phyloP scores from a whole-genome alignment of 2,797 vertebrate genomes.

The Propithecus deckenii region DNA sequence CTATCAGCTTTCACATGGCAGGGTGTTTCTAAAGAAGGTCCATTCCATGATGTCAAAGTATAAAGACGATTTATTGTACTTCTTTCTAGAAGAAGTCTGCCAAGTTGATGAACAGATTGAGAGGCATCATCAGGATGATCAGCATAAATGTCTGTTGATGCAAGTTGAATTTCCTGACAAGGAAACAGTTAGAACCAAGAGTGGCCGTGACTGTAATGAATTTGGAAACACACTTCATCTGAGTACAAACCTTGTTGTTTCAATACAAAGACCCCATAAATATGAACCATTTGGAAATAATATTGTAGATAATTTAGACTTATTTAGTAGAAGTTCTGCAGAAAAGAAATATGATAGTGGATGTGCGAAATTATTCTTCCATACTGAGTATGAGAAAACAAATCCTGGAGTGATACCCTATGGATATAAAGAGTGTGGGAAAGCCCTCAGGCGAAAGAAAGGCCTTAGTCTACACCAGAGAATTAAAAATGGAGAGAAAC shows the following conservation, averaged over 20 bases:
- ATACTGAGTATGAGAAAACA: slow-evolving; percentile 68
- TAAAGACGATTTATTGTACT: slow-evolving; percentile 67
- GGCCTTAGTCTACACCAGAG: slow-evolving; percentile 79
- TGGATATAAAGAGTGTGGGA: slow-evolving; percentile 76
- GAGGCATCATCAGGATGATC: slow-evolving; percentile 39
- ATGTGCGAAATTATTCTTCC: slow-evolving; percentile 67
- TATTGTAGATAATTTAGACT: slow-evolving; percentile 60
- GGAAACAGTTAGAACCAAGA: slow-evolving; percentile 34
- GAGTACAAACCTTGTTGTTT: slow-evolving; percentile 59
- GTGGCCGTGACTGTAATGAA: slow-evolving; percentile 44
- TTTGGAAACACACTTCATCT: slow-evolving; percentile 58
- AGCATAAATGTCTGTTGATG: slow-evolving; percentile 56
- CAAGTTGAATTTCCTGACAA: slow-evolving; percentile 63
- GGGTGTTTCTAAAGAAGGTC: slow-evolving; percentile 40
- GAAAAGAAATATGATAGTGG: slow-evolving; percentile 67
- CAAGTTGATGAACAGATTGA: slow-evolving; percentile 59
- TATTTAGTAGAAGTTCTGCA: slow-evolving; percentile 53
- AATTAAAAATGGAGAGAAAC: slow-evolving; percentile 81
- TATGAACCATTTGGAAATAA: slow-evolving; percentile 63
- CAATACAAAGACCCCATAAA: slow-evolving; percentile 62
- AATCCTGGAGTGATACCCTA: slow-evolving; percentile 50
- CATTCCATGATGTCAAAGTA: slow-evolving; percentile 30
- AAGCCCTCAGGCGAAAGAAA: slow-evolving; percentile 71
- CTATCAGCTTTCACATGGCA: slow-evolving; percentile 6
- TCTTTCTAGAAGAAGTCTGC: slow-evolving; percentile 67